phyloP scores from a whole-genome alignment of 2,888 invertebrate species.

The Ellobium chinense region DNA sequence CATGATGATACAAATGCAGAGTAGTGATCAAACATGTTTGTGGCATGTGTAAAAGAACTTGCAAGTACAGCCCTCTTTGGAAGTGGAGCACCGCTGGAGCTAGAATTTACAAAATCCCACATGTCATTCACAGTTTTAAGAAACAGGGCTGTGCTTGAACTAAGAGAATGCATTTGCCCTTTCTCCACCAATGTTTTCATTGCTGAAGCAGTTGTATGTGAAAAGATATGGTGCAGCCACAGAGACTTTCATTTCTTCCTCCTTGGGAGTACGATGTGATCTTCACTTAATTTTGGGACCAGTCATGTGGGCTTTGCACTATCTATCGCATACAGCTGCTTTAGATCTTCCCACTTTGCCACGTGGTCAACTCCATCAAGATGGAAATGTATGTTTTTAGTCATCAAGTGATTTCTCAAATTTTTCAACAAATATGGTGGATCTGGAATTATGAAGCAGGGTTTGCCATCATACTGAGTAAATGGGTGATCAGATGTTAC shows the following conservation, averaged over 20 bases:
- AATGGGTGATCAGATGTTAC: not conserved
- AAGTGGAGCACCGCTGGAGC: not conserved
- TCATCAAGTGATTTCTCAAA: not conserved
- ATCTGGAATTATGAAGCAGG: not conserved
- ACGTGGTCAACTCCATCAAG: not conserved
- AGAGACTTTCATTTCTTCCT: not conserved
- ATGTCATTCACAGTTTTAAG: not conserved
- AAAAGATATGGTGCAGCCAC: not conserved
- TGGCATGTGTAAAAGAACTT: not conserved
- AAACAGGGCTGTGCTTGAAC: not conserved
- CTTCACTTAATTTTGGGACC: not conserved
- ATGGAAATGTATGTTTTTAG: not conserved
- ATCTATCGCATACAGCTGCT: not conserved
- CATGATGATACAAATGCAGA: not conserved
- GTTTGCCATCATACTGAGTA: not conserved
- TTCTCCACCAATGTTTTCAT: not conserved
- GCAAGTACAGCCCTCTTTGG: not conserved
- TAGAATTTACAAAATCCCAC: not conserved
- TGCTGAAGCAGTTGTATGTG: not conserved
- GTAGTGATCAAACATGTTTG: not conserved
- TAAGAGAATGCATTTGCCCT: not conserved
- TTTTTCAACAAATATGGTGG: not conserved
- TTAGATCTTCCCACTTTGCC: not conserved
- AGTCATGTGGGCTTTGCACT: not conserved
- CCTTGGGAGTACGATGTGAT: not conserved